Percentiles rank a stretch among this genome's conserved stretches.
Conservation (phyloP, 2,888 invertebrate species). For the Fragum fragum region DNA sequence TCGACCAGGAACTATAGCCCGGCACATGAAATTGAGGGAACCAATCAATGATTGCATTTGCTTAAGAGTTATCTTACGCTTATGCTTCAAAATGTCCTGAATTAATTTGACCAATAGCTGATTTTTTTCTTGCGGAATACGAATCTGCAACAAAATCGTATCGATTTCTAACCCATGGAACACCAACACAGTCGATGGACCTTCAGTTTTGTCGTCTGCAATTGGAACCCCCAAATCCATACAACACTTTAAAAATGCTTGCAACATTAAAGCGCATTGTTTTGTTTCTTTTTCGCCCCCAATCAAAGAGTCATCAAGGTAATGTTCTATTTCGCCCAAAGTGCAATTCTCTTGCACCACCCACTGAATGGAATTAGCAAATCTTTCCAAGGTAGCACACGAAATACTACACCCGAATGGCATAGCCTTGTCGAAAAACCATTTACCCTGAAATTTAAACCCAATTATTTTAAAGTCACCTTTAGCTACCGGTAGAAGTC, state of each 20-base stretch:
- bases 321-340: conserved; percentile 26
- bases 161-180: conserved; percentile 41
- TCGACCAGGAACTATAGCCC: too few species aligned
- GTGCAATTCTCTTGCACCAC: background rate
- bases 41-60: conserved; percentile 31
- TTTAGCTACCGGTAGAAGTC: conserved; percentile 22
- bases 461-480: conserved; percentile 29
- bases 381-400: too few species aligned
- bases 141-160: conserved; percentile 29
- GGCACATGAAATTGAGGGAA: conserved; percentile 39
- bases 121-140: conserved; percentile 30
- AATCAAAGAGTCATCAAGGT: conserved; percentile 51
- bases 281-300: conserved; percentile 14
- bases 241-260: conserved; percentile 1
- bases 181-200: conserved; percentile 31
- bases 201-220: conserved; percentile 40
- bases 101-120: background rate
- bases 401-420: too few species aligned
- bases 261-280: conserved; percentile 13
- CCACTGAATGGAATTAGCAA: conserved; percentile 24
- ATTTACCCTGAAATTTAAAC: conserved; percentile 28
- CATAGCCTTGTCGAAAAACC: too few species aligned
- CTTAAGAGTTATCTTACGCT: conserved; percentile 1
- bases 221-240: conserved; percentile 29
- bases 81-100: background rate